Base-by-base conservation (phyloP, 2,113 vertebrate species). In the Ictalurus punctatus region DNA sequence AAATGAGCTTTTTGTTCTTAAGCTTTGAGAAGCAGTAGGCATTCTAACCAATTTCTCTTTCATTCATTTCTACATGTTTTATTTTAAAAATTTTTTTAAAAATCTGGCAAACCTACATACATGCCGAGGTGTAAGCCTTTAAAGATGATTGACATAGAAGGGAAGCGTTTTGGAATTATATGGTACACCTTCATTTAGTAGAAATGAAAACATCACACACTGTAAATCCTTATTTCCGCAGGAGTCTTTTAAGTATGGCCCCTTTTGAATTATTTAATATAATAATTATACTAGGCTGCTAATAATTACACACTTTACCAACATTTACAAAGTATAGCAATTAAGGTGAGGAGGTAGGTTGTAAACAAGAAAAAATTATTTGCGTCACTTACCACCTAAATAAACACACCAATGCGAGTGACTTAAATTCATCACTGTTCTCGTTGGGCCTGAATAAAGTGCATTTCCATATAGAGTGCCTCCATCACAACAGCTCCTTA, bases 401-500 rank as follows among this genome's bases (percentile, higher is more conserved):
- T 78, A 59, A 86, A 59, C 37, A 34, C 71, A 58, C 37, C 23
- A 37, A 6, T 61, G 30, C 17, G 37, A 52, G n/a, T n/a, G 21
- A 48, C 8, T 17, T 61, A 76, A 86, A 40, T 27, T 7, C 74
- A 54, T 5, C n/a, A 19, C 40, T 30, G 16, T 58, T 89, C 27
- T 27, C 14, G 27, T 37, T 19, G 19, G 21, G 17, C 30, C 56
- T 82, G 40, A n/a, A 87, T 79, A 73, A 34, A 56, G 67, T 48
- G 30, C 58, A 56, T 86, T 90, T 59, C 40, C 85, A 90, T 69
- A 80, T 61, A 34, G 58, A 59, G 12, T 40, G 69, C 84, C 69
- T 89, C 44, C 25, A 7, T 80, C 59, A 86, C 71, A 89, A 89
- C 78, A 67, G 59, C 48, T 81, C 81, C 37, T 84, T 90, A 81